A percentile compares a stretch with the other conserved stretches of the same genome.
phyloP scores from a whole-genome alignment of 1,140 invertebrate species.

The Solenopsis fugax region DNA sequence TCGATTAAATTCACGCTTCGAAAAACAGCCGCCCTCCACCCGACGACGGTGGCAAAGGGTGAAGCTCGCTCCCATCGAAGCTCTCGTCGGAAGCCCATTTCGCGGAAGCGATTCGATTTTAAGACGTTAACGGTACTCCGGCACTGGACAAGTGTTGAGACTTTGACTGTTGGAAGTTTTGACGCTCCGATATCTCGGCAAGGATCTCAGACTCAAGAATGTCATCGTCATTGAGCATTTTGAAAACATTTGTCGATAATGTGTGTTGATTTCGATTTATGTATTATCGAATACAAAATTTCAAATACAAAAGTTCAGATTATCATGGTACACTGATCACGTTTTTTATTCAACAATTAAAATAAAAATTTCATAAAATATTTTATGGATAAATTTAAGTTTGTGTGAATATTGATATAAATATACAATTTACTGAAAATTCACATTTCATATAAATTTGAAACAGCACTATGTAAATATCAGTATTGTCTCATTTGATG shows the following conservation, averaged over 20 bases:
- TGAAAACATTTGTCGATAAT: neutral
- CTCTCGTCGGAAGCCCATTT: constrained; percentile 37
- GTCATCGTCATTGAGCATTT: neutral
- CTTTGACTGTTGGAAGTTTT: neutral
- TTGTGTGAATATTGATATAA: too few relatives aligned
- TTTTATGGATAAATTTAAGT: too few relatives aligned
- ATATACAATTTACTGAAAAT: too few relatives aligned
- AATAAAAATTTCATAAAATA: too few relatives aligned
- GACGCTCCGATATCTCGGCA: neutral
- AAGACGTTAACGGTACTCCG: constrained; percentile 40
- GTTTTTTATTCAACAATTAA: too few relatives aligned
- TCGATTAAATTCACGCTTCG: constrained; percentile 70
- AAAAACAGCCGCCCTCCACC: constrained; percentile 48
- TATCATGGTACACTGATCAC: too few relatives aligned
- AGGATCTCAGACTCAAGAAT: neutral
- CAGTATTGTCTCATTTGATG: too few relatives aligned
- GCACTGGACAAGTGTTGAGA: constrained; percentile 1
- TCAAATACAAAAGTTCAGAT: too few relatives aligned
- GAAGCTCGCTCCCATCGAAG: constrained; percentile 26
- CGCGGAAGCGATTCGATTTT: constrained; percentile 39
- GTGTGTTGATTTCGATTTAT: neutral
- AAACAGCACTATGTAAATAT: too few relatives aligned
- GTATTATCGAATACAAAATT: neutral
- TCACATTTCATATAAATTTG: too few relatives aligned
- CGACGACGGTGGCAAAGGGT: constrained; percentile 39